A percentile compares a stretch with the other conserved stretches of the same genome.
These are phyloP conservation scores for Tenebrosternarchus preto DNA, from an alignment of 2,113 vertebrate species.

Conservation along the genomic window DNA sequence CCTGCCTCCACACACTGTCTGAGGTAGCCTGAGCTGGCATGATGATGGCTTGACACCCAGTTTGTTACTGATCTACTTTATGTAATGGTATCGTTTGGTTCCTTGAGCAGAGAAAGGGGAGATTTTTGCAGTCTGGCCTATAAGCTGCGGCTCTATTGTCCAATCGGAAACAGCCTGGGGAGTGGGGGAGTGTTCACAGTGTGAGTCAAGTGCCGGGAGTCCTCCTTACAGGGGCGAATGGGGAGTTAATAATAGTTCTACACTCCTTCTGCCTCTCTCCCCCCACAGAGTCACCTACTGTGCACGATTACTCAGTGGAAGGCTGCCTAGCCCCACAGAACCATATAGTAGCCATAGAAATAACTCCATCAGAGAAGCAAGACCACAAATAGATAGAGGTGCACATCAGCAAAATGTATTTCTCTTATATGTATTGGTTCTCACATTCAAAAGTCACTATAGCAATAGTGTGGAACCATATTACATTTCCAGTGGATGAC, in stretches of 20 bases:
- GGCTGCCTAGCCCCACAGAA: constrained; percentile 21
- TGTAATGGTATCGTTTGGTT: not conserved
- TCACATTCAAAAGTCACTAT: not conserved
- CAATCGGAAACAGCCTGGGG: not conserved
- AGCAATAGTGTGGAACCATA: not conserved
- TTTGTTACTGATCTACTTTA: not conserved
- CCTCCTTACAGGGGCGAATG: not conserved
- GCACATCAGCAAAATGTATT: not conserved
- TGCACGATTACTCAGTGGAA: constrained; percentile 36
- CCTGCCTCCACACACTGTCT: no score
- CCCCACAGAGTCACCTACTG: constrained; percentile 7
- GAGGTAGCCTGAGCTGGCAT: no score
- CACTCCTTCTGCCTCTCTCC: constrained; percentile 13
- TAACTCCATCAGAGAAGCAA: constrained; percentile 9
- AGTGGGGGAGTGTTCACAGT: not conserved
- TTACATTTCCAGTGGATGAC: not conserved
- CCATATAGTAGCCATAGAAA: constrained; percentile 21
- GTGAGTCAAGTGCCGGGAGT: not conserved
- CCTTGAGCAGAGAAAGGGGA: not conserved
- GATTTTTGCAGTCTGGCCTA: not conserved
- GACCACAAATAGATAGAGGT: constrained; percentile 13
- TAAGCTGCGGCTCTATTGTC: not conserved
- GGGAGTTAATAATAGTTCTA: constrained; percentile 22
- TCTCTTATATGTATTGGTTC: not conserved
- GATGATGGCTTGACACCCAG: not conserved